Evolutionary conservation across 1,140 invertebrate species (phyloP).

Genomic region (Conus betulinus): DNA sequence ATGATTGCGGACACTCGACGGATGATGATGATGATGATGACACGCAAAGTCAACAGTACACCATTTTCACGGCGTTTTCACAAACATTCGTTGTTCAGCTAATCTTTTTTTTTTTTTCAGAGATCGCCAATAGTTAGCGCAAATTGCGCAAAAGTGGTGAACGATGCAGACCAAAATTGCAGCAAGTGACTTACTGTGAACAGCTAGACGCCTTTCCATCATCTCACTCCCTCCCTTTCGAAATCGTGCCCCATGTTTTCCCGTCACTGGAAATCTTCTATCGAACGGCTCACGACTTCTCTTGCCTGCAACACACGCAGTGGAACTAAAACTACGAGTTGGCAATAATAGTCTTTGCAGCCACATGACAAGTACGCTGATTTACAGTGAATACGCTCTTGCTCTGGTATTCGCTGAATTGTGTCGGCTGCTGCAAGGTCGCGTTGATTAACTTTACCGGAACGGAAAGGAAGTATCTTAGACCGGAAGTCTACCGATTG

Average conservation of each 20-base stretch:
- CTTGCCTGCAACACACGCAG: conserved; percentile 26
- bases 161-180: too few species aligned
- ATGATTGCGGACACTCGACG: too few species aligned
- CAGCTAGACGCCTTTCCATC: conserved; percentile 32
- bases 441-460: background rate
- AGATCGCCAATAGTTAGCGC: too few species aligned
- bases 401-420: too few species aligned
- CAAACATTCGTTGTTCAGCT: too few species aligned
- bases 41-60: too few species aligned
- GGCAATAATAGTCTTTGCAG: background rate
- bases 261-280: conserved; percentile 43
- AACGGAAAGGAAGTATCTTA: background rate
- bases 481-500: too few species aligned
- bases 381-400: background rate
- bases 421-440: background rate
- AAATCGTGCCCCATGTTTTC: conserved; percentile 30
- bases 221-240: conserved; percentile 35
- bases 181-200: conserved; percentile 31
- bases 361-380: background rate
- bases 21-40: too few species aligned
- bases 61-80: too few species aligned
- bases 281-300: conserved; percentile 40
- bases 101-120: too few species aligned
- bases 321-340: conserved; percentile 35
- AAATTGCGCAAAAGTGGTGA: too few species aligned